Base-by-base conservation (phyloP, 1,140 invertebrate genomes). In the Mamestra configurata region DNA sequence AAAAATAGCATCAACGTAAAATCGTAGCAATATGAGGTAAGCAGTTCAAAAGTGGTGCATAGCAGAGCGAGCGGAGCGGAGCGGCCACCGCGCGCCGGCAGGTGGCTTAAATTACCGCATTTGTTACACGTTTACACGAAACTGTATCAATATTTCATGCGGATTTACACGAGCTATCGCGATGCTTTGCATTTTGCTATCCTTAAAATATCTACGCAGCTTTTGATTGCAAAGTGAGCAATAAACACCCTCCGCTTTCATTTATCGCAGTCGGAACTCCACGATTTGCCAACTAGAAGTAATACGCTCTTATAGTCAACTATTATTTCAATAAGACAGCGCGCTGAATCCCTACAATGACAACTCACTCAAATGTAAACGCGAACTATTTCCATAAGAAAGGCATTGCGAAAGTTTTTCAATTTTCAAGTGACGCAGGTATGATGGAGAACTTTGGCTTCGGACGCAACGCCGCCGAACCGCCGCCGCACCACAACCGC, bases 131-230 rank as follows among this genome's bases (percentile, higher is more conserved):
- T 93, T 94, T 94, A 94, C 92, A 93, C 90, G 92, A 93, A 95
- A 95, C 92, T 94, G 93, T 95, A 95, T 95, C 92, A 95, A 95
- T 95, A 95, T 95, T 94, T 95, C 93, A 95, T 92, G 85, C 88
- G 92, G 91, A 95, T 95, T 95, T 95, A 94, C 91, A 93, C 91
- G 72, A 90, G 86, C 87, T 86, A 92, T 92, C 87, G 89, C 87
- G 84, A 88, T 78, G 82, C 86, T 86, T 89, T 92, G 89, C 88
- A 90, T 92, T 93, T 91, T 87, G 82, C 87, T 91, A 85, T 92
- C 89, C 86, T 88, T 90, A 90, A 92, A 92, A 92, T 89, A 84
- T 81, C 84, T 76, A 84, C 79, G 77, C 80, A 77, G 73, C 66
- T 81, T 81, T 84, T 83, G 73, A 78, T 82, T 77, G 57, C 77